These are phyloP conservation scores for Sepiola atlantica DNA, from an alignment of 2,888 invertebrate species.

Conservation along the genomic window DNA sequence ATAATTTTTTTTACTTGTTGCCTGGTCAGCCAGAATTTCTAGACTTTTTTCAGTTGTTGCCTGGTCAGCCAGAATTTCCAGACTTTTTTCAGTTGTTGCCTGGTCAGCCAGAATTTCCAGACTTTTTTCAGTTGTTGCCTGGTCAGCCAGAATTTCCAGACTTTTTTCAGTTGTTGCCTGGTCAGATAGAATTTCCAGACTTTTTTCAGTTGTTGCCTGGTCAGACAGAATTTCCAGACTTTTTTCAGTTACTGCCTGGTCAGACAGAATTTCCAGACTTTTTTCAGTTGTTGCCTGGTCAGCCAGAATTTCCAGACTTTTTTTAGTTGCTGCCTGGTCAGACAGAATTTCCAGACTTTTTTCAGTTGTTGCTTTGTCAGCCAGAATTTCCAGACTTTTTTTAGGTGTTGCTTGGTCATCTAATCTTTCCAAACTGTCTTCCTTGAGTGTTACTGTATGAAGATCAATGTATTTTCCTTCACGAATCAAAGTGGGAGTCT, in stretches of 20 bases:
- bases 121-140: neutral
- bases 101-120: neutral
- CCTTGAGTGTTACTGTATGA: neutral
- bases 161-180: neutral
- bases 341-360: neutral
- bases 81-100: neutral
- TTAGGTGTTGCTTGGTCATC: neutral
- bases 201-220: neutral
- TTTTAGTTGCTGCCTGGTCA: neutral
- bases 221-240: neutral
- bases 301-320: neutral
- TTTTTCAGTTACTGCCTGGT: neutral
- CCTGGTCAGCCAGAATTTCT: neutral
- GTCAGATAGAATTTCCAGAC: neutral
- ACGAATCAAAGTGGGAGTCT: neutral
- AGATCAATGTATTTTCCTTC: neutral
- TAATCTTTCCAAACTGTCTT: neutral
- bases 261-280: neutral
- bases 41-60: neutral
- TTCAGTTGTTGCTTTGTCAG: neutral
- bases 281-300: neutral
- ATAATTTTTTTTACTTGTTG: neutral
- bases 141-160: neutral
- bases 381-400: neutral
- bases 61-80: neutral